Evolutionary conservation across 2,797 vertebrate species (phyloP).

Genomic region (Lateolabrax maculatus): DNA sequence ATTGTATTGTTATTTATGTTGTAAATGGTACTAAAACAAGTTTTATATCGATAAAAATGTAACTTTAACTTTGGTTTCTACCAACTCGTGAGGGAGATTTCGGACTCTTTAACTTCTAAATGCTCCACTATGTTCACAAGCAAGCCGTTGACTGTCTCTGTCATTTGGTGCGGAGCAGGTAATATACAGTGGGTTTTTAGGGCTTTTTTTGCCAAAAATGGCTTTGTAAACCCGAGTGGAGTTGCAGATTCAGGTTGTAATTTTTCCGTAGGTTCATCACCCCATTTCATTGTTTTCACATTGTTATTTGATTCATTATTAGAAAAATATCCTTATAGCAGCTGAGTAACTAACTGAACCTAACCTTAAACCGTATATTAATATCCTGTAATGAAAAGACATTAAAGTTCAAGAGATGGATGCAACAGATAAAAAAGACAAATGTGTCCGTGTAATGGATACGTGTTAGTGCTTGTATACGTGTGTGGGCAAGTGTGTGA

Average conservation of each 20-base stretch:
- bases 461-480: slow-evolving; percentile 11
- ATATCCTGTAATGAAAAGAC: neutral
- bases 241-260: neutral
- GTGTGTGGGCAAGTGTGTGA: slow-evolving; percentile 40
- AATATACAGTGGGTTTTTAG: neutral
- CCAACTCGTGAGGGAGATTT: no score
- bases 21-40: neutral
- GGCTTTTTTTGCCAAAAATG: no score
- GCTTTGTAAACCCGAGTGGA: no score
- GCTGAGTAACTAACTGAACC: neutral
- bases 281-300: no score
- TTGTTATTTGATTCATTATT: neutral
- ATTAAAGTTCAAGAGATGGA: neutral
- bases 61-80: neutral
- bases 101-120: neutral
- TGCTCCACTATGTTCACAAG: neutral
- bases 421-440: neutral
- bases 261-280: neutral
- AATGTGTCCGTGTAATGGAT: neutral
- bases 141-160: neutral
- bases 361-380: neutral
- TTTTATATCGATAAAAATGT: neutral
- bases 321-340: no score
- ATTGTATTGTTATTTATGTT: neutral
- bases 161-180: neutral